Base-by-base conservation (phyloP, 2,113 vertebrate genomes). In the Ramphastos sulfuratus region DNA sequence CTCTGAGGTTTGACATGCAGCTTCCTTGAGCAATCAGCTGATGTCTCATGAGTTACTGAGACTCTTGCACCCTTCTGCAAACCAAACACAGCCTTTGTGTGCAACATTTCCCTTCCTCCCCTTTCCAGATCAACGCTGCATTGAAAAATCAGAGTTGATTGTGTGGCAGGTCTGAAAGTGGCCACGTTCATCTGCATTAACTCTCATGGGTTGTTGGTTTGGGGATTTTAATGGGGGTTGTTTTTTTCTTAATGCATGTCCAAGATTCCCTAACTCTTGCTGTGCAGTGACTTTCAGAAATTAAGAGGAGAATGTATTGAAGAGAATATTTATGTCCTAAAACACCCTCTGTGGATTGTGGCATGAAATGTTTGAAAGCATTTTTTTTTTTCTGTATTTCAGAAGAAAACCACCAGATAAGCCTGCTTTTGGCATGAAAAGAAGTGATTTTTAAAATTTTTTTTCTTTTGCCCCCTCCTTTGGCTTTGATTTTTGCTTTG, bases 61-160 rank as follows among this genome's bases (percentile, higher is more conserved):
- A 35, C 60, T 12, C 8, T 46, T 91, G 82, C 82, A 83, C 24
- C 60, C 75, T 42, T 72, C 79, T 78, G 20, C 65, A 83, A 90
- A 63, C 10, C 75, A 94, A 87, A 46, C 50, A 39, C 56, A 91
- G 59, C 89, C 55, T 83, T 83, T 78, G 60, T 72, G 28, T 92
- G 75, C 30, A 61, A 55, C 24, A 52, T 58, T 91, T 75, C 86
- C 69, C 82, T 66, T 85, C 54, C 58, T 80, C 66, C 72, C 55
- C 81, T 44, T 67, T 76, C 50, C 73, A 72, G 61, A 95, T 96
- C 92, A 96, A 91, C 89, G 50, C 88, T 95, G 92, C 95, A 96
- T 89, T 87, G 74, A 82, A 95, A 52, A 92, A 96, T 93, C 89
- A 95, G 50, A 95, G 89, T 93, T 96, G 94, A 95, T 93, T 90